Conservation (phyloP, 1,140 invertebrate genomes). For the Euwallacea fornicatus region DNA sequence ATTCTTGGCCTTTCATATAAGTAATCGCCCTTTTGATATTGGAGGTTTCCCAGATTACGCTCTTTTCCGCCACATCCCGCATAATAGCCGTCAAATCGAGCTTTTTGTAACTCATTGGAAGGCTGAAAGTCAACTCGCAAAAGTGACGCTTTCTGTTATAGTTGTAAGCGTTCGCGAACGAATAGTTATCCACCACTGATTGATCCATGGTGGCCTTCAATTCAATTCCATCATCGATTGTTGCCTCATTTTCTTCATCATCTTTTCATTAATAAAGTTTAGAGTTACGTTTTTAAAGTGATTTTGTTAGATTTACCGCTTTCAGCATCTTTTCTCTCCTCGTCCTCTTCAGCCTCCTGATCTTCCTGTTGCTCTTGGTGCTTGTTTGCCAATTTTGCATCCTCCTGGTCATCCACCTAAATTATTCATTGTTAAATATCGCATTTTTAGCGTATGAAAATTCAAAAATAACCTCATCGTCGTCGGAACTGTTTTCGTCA, state of each 20-base stretch:
- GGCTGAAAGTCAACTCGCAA: conserved; percentile 69
- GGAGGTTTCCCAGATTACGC: conserved; percentile 78
- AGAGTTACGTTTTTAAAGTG: neutral
- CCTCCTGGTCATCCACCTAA: conserved; percentile 60
- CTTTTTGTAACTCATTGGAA: conserved; percentile 66
- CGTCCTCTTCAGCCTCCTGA: conserved; percentile 78
- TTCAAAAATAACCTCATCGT: conserved; percentile 52
- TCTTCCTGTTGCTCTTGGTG: conserved; percentile 72
- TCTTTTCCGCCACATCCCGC: conserved; percentile 69
- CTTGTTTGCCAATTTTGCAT: conserved; percentile 59
- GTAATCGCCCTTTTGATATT: conserved; percentile 83
- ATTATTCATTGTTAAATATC: neutral
- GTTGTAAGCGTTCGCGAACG: conserved; percentile 66
- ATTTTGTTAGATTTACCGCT: conserved; percentile 37
- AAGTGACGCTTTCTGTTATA: conserved; percentile 76
- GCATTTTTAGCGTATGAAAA: neutral
- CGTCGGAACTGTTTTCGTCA: conserved; percentile 62
- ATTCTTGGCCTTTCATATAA: conserved; percentile 60
- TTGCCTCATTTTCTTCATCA: conserved; percentile 64
- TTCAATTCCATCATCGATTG: conserved; percentile 57
- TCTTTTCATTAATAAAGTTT: conserved; percentile 44
- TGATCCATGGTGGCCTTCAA: conserved; percentile 54
- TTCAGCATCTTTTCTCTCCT: conserved; percentile 56
- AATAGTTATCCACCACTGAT: conserved; percentile 54
- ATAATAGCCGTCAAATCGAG: conserved; percentile 81